Evolutionary conservation across 2,797 vertebrate genomes (phyloP).

Genomic region (Urocyon cinereoargenteus): DNA sequence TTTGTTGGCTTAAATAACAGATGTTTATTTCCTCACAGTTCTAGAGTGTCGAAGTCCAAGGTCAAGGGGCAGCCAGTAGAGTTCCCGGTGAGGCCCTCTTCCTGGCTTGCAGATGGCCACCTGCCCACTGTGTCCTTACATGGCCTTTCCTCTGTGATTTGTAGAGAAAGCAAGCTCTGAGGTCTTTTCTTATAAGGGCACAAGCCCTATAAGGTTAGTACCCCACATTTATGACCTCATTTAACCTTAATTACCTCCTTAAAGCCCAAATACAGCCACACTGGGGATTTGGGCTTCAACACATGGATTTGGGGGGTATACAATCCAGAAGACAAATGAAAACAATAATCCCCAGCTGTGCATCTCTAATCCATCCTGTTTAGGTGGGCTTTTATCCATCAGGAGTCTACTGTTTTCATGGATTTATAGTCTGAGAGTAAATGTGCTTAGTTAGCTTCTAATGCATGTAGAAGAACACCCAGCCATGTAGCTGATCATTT

Average conservation of each 20-base stretch:
- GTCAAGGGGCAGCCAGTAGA: background rate
- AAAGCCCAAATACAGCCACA: background rate
- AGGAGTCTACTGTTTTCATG: background rate
- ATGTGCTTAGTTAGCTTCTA: background rate
- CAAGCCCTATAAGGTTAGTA: background rate
- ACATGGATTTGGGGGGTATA: background rate
- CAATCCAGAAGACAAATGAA: background rate
- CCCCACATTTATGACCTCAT: background rate
- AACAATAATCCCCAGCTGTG: background rate
- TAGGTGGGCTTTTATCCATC: background rate
- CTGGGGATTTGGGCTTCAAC: background rate
- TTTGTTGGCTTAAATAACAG: background rate
- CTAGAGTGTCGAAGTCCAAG: background rate
- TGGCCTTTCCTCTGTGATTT: background rate
- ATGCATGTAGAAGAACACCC: background rate
- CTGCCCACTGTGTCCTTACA: background rate
- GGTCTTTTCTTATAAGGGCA: background rate
- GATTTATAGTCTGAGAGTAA: background rate
- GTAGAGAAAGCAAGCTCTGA: background rate
- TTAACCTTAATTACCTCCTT: background rate
- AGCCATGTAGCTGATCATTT: background rate
- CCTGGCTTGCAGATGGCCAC: background rate
- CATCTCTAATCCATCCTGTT: background rate
- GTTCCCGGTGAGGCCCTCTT: background rate
- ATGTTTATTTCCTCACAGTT: background rate